Base-by-base conservation (phyloP, 2,113 vertebrate genomes). In the Ibidorhyncha struthersii region DNA sequence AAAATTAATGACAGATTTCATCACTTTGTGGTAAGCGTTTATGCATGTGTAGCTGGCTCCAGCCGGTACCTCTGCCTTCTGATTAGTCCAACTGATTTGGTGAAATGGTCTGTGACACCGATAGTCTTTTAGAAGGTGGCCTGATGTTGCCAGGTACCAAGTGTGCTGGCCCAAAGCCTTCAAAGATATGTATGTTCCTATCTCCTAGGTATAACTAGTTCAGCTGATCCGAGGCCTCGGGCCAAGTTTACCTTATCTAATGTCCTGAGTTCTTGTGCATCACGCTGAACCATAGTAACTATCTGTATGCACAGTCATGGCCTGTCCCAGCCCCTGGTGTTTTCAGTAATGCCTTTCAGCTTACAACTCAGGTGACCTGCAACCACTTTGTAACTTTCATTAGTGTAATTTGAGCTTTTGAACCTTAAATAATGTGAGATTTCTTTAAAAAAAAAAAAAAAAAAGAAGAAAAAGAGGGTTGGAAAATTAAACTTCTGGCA, bases 291-390 rank as follows among this genome's bases (percentile, higher is more conserved):
- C 66, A 32, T 4, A 25, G 56, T 19, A 55, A 30, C 30, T 45
- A 16, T 34, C 58, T 70, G 50, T 22, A 0, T 21, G 55, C 36
- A 16, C 40, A 2, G 18, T 53, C 1, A 0, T 8, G 50, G 32
- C 32, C 41, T 52, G 10, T 38, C 63, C 47, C 20, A 41, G 41
- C 36, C 67, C 22, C 2, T 2, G 19, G 4, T 69, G 21, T 63
- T 72, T 56, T 34, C 61, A 40, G 56, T n/a, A 45, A 26, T 69
- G 41, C 61, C 12, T n/a, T 83, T 55, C 25, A 62, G 8, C 11
- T 56, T 53, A 25, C 12, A 58, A 4, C 22, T 89, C 22, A 2
- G 29, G 41, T 86, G 38, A 58, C 17, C 41, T 81, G 45, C 50
- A 81, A 12, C 32, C n/a, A 32, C 32, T 74, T 47, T 26, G 8